These are phyloP conservation scores for Athripsodes cinereus DNA, from an alignment of 2,888 invertebrate species.

Conservation along the genomic window DNA sequence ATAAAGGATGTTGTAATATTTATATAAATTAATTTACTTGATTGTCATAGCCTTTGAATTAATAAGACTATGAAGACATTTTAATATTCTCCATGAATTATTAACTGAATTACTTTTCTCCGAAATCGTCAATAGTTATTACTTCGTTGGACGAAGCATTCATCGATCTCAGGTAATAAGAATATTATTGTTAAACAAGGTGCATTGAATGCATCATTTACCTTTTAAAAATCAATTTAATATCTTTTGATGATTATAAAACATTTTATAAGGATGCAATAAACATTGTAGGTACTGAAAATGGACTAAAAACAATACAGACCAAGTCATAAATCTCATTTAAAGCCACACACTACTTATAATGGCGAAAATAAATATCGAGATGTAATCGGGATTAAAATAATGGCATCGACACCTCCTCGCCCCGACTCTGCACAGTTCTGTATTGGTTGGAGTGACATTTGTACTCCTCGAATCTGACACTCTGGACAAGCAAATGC, in stretches of 20 bases:
- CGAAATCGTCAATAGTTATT: too few relatives aligned
- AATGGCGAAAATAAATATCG: conserved; percentile 21
- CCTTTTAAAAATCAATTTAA: conserved; percentile 9
- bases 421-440: conserved; percentile 2
- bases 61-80: too few relatives aligned
- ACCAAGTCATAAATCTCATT: conserved; percentile 19
- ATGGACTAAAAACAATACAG: conserved; percentile 16
- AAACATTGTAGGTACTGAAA: conserved; percentile 15
- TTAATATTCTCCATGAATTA: too few relatives aligned
- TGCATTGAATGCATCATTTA: not conserved
- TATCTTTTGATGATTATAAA: conserved; percentile 16
- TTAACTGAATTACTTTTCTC: too few relatives aligned
- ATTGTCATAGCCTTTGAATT: too few relatives aligned
- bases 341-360: conserved; percentile 16
- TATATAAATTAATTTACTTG: too few relatives aligned
- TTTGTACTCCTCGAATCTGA: conserved; percentile 16
- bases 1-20: too few relatives aligned
- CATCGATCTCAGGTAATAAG: too few relatives aligned
- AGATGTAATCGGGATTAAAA: conserved; percentile 21
- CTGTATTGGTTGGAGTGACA: not conserved
- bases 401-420: conserved; percentile 24
- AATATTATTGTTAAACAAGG: too few relatives aligned
- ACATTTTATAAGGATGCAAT: conserved; percentile 20
- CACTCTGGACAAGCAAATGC: conserved; percentile 16
- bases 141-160: too few relatives aligned